A percentile compares a stretch with the other conserved stretches of the same genome.
Conservation (phyloP, 2,888 invertebrate genomes). For the Agrotis ipsilon region DNA sequence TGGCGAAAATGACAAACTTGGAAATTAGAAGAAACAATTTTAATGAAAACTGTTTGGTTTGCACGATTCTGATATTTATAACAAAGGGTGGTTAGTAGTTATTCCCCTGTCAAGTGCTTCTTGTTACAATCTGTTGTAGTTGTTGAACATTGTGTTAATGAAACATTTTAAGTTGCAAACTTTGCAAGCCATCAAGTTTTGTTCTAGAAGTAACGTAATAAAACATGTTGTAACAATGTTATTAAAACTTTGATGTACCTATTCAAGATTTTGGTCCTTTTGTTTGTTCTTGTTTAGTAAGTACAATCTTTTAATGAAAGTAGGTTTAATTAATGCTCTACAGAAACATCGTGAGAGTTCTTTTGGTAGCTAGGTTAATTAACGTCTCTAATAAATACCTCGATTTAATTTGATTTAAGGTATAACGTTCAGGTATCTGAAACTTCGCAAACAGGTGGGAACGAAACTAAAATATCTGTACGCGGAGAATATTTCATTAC, state of each 20-base stretch:
- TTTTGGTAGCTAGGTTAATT: slow-evolving; percentile 1
- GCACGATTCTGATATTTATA: slow-evolving; percentile 55
- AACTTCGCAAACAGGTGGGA: slow-evolving; percentile 4
- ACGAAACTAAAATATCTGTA: slow-evolving; percentile 9
- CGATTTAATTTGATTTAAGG: neutral
- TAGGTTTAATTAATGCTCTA: slow-evolving; percentile 30
- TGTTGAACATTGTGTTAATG: slow-evolving; percentile 44
- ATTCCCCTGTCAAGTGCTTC: slow-evolving; percentile 46
- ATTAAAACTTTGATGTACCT: slow-evolving; percentile 50
- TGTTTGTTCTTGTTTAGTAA: slow-evolving; percentile 36
- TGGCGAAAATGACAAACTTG: slow-evolving; percentile 68
- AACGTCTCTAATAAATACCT: slow-evolving; percentile 3
- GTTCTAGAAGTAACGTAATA: slow-evolving; percentile 53
- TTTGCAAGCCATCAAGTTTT: slow-evolving; percentile 44
- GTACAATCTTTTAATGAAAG: slow-evolving; percentile 20
- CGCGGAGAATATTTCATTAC: slow-evolving; percentile 65
- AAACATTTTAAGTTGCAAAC: slow-evolving; percentile 47
- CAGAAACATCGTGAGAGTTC: neutral
- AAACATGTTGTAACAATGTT: slow-evolving; percentile 53
- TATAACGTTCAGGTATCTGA: neutral
- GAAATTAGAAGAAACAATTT: slow-evolving; percentile 67
- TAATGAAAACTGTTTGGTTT: slow-evolving; percentile 60
- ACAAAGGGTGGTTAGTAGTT: slow-evolving; percentile 51
- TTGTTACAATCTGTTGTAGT: slow-evolving; percentile 35
- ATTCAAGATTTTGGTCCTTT: slow-evolving; percentile 32